Base-by-base conservation (phyloP, 2,888 invertebrate species). In the Scaeva pyrastri region DNA sequence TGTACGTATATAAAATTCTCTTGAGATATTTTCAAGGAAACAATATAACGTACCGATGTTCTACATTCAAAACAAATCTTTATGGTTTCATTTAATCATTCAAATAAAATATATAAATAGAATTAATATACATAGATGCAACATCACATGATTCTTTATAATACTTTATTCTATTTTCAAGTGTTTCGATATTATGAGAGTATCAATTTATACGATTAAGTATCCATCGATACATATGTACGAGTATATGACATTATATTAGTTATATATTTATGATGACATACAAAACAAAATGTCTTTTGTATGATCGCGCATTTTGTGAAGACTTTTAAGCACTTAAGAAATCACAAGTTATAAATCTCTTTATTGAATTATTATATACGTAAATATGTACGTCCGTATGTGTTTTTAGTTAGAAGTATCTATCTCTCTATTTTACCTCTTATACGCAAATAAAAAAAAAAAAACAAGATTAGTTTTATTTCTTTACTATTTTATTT, bases 401-500 rank as follows among this genome's bases (percentile, higher is more conserved):
- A 12, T 12, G 12, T 39, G 10, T 50, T 7, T 31, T 31, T n/a
- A n/a, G n/a, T n/a, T n/a, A n/a, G n/a, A n/a, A n/a, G 31, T 31
- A 31, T 31, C n/a, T n/a, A n/a, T 66, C 48, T 48, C n/a, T 31
- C 26, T 64, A 8, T 64, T 23, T 64, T 43, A 26, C 21, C 50
- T 50, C 50, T 52, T 52, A 52, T 31, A 31, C 6, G n/a, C n/a
- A n/a, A n/a, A 26, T 31, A 43, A 11, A 36, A 19, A 36, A 39
- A 23, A 62, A 73, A 48, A 7, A 19, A 68, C 70, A 81, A 86
- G 81, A 86, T 82, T 86, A 86, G 60, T 86, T 82, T 86, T 86
- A 86, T 82, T 64, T 77, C 73, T 86, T 86, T 86, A 86, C 72
- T 62, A 86, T 81, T 73, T 64, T 82, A 86, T 73, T 86, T 86